phyloP scores from a whole-genome alignment of 2,888 invertebrate genomes.

The Clusia tigrina region DNA sequence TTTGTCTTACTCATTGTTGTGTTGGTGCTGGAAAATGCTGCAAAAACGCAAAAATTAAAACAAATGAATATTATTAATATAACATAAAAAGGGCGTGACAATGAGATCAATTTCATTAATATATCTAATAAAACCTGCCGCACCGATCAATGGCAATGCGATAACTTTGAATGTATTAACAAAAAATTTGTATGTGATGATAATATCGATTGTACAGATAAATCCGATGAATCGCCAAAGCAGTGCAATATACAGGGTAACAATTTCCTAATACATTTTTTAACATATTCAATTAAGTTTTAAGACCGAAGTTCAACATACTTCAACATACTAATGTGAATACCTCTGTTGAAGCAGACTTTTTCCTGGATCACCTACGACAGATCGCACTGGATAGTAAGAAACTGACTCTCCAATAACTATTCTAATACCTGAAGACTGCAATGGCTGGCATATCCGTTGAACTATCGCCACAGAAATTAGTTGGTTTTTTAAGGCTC shows the following conservation, averaged over 20 bases:
- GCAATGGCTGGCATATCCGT: too few relatives aligned
- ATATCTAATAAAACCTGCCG: slow-evolving; percentile 44
- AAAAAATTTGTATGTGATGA: slow-evolving; percentile 69
- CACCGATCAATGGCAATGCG: slow-evolving; percentile 69
- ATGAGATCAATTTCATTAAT: slow-evolving; percentile 30
- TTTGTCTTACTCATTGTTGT: slow-evolving; percentile 24
- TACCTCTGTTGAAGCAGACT: too few relatives aligned
- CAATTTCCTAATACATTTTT: not conserved
- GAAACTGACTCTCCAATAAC: too few relatives aligned
- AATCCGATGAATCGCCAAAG: slow-evolving; percentile 67
- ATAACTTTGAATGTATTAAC: slow-evolving; percentile 71
- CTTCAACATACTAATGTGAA: not conserved
- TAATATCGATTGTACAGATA: slow-evolving; percentile 69
- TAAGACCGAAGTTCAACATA: not conserved
- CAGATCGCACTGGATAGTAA: too few relatives aligned
- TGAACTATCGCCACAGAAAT: too few relatives aligned
- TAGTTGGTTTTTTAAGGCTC: too few relatives aligned
- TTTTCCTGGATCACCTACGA: too few relatives aligned
- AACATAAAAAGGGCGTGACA: slow-evolving; percentile 35
- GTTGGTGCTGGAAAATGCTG: slow-evolving; percentile 27
- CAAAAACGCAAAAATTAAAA: slow-evolving; percentile 23
- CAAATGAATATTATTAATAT: slow-evolving; percentile 27
- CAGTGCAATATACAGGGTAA: slow-evolving; percentile 58
- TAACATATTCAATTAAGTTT: not conserved
- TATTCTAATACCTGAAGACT: too few relatives aligned